These are phyloP conservation scores for Deilephila elpenor DNA, from an alignment of 2,888 invertebrate genomes.

Conservation along the genomic window DNA sequence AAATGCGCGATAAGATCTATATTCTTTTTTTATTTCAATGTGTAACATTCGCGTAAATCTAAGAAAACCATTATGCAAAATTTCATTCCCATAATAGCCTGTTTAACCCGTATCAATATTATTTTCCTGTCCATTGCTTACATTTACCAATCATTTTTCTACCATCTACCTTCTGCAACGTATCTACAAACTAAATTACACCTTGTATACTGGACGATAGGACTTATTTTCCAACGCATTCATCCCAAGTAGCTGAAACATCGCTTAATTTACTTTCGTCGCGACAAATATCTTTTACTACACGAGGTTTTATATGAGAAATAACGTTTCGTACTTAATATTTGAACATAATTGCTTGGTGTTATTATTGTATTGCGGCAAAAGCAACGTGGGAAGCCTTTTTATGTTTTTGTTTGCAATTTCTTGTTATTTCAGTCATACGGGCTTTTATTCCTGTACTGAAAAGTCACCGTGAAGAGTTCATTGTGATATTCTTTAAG, in stretches of 20 bases:
- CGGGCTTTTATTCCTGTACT: too few relatives aligned
- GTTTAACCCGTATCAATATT: not conserved
- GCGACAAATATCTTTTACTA: constrained; percentile 31
- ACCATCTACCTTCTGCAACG: not conserved
- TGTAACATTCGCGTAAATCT: too few relatives aligned
- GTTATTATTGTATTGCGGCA: constrained; percentile 13
- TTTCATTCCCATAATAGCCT: not conserved
- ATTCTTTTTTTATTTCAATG: too few relatives aligned
- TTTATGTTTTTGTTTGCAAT: not conserved
- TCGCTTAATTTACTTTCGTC: constrained; percentile 33
- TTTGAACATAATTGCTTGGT: constrained; percentile 12
- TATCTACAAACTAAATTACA: not conserved
- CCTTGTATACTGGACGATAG: not conserved
- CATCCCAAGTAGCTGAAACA: constrained; percentile 10
- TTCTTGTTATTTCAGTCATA: not conserved
- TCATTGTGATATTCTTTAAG: too few relatives aligned
- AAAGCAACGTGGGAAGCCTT: not conserved
- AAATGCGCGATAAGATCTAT: too few relatives aligned
- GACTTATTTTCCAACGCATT: not conserved
- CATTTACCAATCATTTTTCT: not conserved
- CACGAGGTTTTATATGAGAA: constrained; percentile 4
- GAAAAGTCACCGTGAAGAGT: too few relatives aligned
- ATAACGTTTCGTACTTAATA: constrained; percentile 10
- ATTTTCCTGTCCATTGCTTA: constrained; percentile 4
- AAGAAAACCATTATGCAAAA: not conserved